Evolutionary conservation across 2,797 vertebrate species (phyloP).

Genomic region (Helicolenus hilgendorfi): DNA sequence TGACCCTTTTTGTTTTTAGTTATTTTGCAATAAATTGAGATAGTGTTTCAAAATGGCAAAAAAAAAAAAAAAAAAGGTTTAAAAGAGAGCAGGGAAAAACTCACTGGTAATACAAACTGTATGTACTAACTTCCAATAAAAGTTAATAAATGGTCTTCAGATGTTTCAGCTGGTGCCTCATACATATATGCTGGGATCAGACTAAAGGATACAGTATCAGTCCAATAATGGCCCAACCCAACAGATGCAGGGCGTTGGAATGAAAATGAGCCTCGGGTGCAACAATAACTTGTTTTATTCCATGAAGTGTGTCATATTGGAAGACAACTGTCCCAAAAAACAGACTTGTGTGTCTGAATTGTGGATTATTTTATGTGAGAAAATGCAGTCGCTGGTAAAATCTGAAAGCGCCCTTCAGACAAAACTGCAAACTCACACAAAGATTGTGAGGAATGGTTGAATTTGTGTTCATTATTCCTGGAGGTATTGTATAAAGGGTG

Average conservation of each 20-base stretch:
- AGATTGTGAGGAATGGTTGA: constrained; percentile 5
- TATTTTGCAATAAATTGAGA: constrained; percentile 10
- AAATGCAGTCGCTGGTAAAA: neutral
- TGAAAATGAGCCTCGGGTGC: neutral
- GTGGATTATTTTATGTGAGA: constrained; percentile 6
- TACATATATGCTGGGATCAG: neutral
- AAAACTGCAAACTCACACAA: neutral
- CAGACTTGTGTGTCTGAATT: neutral
- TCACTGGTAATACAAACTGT: neutral
- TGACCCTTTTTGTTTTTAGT: neutral
- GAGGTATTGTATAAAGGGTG: constrained; percentile 10
- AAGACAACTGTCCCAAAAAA: neutral
- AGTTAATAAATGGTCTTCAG: constrained; percentile 6
- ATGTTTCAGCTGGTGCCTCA: neutral
- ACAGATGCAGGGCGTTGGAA: neutral
- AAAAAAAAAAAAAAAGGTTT: neutral
- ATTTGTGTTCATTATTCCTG: constrained; percentile 27
- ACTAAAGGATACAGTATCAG: constrained; percentile 2
- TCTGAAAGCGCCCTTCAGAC: neutral
- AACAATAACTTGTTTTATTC: neutral
- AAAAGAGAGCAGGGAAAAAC: neutral
- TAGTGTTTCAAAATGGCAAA: neutral
- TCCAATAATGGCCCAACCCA: neutral
- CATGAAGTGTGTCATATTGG: neutral
- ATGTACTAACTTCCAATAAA: neutral